A percentile compares a stretch with the other conserved stretches of the same genome.
These are phyloP conservation scores for Manis pentadactyla DNA, from an alignment of 2,797 vertebrate genomes.

Conservation along the genomic window DNA sequence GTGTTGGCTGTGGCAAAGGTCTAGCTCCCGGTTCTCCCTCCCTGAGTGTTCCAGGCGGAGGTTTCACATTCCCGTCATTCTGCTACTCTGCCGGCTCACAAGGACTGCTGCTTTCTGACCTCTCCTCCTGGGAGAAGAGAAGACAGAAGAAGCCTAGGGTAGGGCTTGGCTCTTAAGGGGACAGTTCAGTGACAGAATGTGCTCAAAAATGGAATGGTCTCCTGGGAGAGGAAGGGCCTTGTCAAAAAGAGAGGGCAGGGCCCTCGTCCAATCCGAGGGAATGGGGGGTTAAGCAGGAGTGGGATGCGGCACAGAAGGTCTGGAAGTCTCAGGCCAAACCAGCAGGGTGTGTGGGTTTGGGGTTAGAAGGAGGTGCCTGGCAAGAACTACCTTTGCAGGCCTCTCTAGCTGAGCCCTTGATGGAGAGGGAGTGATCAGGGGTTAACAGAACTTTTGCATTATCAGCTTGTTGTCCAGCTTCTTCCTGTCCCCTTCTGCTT, in stretches of 20 bases:
- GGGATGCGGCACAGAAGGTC: not conserved
- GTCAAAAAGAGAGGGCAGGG: not conserved
- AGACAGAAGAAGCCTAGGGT: not conserved
- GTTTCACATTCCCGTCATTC: not conserved
- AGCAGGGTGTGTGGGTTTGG: not conserved
- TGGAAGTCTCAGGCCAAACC: not conserved
- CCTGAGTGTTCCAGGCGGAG: not conserved
- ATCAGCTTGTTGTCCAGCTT: fast-evolving
- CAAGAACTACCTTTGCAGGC: not conserved
- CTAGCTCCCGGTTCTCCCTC: not conserved
- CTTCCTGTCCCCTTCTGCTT: not conserved
- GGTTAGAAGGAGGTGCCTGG: not conserved
- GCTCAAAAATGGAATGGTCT: not conserved
- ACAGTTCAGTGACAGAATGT: not conserved
- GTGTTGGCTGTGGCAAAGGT: not conserved
- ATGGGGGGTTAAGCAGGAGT: not conserved
- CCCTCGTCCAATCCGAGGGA: not conserved
- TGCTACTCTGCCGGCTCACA: not conserved
- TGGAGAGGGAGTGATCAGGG: not conserved
- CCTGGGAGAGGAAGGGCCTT: not conserved
- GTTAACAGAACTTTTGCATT: not conserved
- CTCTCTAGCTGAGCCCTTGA: too few relatives aligned
- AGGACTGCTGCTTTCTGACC: not conserved
- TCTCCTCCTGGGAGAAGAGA: not conserved
- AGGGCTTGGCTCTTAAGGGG: not conserved